These are phyloP conservation scores for Anodontia alba DNA, from an alignment of 2,888 invertebrate species.

Conservation along the genomic window DNA sequence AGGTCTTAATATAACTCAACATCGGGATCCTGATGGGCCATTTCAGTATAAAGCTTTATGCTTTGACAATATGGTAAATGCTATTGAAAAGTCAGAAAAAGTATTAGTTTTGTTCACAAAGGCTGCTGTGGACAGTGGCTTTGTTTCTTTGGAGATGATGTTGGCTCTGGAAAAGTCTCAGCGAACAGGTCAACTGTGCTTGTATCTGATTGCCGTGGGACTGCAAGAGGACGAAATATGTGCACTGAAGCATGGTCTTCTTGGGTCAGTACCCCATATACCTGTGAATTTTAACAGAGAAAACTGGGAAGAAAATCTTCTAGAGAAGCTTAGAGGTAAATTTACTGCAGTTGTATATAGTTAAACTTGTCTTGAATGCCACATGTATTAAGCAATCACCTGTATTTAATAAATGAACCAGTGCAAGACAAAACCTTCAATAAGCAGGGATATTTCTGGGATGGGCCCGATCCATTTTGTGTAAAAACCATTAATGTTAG, in stretches of 20 bases:
- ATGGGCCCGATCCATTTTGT: too few species aligned
- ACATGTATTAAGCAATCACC: too few species aligned
- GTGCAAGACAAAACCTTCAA: too few species aligned
- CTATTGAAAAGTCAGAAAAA: constrained; percentile 12
- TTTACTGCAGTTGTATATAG: too few species aligned
- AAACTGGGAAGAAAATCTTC: constrained; percentile 1
- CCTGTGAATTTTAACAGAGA: neutral
- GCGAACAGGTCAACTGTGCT: constrained; percentile 25
- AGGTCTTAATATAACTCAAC: neutral
- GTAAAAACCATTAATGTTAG: too few species aligned
- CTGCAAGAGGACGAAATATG: constrained; percentile 15
- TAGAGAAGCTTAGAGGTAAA: constrained; percentile 12
- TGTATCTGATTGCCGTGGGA: constrained; percentile 25
- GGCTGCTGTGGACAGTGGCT: constrained; percentile 35
- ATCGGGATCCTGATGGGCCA: neutral
- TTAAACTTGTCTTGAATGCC: neutral
- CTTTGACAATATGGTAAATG: neutral
- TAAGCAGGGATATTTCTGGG: too few species aligned
- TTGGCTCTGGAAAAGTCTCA: constrained; percentile 46
- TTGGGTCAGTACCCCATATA: constrained; percentile 16
- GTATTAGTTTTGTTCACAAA: constrained; percentile 38
- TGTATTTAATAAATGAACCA: too few species aligned
- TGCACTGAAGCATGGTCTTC: constrained; percentile 18
- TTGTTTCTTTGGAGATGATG: constrained; percentile 44
- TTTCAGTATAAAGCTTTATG: neutral